Percentiles rank a stretch among this genome's conserved stretches.
Conservation (phyloP, 1,140 invertebrate genomes). For the Drosophila auraria region DNA sequence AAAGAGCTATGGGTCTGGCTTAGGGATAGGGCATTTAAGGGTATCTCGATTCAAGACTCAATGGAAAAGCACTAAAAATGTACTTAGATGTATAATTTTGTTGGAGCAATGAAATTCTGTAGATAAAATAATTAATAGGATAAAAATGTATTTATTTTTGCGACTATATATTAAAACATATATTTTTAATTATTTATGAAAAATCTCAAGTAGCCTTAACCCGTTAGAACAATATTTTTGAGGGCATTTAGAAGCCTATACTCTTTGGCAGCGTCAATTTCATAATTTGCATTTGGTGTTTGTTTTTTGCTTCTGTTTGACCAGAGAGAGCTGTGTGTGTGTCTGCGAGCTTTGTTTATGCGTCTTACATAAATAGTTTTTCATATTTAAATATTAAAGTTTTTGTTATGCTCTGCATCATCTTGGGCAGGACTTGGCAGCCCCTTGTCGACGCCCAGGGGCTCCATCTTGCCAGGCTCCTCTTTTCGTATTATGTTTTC, state of each 20-base stretch:
- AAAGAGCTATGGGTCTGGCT: constrained; percentile 15
- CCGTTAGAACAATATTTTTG: background rate
- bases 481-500: constrained; percentile 51
- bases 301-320: constrained; percentile 43
- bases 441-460: constrained; percentile 1
- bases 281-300: constrained; percentile 53
- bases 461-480: background rate
- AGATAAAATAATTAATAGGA: too few species aligned
- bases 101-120: too few species aligned
- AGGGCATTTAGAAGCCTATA: background rate
- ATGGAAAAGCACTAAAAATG: background rate
- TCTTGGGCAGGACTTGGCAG: constrained; percentile 27
- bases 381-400: constrained; percentile 77
- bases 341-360: constrained; percentile 30
- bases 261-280: background rate
- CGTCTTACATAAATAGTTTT: constrained; percentile 64
- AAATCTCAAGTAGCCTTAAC: too few species aligned
- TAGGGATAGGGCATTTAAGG: background rate
- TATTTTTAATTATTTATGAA: too few species aligned
- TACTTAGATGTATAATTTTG: too few species aligned
- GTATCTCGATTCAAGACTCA: background rate
- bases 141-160: too few species aligned
- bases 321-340: constrained; percentile 27
- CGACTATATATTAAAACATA: too few species aligned
- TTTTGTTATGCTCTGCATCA: constrained; percentile 48